These are phyloP conservation scores for Trichacis sp. DNA, from an alignment of 2,888 invertebrate species.

Conservation along the genomic window DNA sequence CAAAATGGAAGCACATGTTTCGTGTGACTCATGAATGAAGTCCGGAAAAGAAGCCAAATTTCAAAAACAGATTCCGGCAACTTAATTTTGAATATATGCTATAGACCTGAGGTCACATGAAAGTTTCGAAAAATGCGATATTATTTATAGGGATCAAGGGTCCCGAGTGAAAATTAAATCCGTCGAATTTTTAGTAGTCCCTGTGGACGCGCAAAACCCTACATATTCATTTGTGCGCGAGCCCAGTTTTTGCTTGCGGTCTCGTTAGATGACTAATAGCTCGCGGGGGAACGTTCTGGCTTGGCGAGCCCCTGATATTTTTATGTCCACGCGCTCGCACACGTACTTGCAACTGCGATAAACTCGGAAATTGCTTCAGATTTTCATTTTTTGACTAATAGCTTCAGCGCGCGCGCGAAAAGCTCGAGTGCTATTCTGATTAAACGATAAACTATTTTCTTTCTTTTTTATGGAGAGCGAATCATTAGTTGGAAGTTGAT, in stretches of 20 bases:
- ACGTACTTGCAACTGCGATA: not conserved
- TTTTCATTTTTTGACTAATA: too few relatives aligned
- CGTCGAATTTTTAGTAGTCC: constrained; percentile 18
- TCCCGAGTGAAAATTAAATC: constrained; percentile 22
- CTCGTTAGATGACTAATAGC: constrained; percentile 59
- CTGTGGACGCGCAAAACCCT: constrained; percentile 19
- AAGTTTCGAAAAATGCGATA: constrained; percentile 1
- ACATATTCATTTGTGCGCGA: constrained; percentile 51
- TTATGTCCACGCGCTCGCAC: not conserved
- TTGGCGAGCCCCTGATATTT: constrained; percentile 2
- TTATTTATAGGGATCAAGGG: not conserved
- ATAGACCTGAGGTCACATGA: too few relatives aligned
- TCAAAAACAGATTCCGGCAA: too few relatives aligned
- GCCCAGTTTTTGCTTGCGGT: constrained; percentile 52
- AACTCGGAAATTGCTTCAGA: not conserved
- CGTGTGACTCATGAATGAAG: too few relatives aligned
- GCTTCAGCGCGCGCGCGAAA: too few relatives aligned
- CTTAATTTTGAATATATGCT: too few relatives aligned
- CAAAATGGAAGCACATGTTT: too few relatives aligned
- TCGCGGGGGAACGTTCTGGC: constrained; percentile 35
- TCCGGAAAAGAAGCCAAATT: too few relatives aligned
- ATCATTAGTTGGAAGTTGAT: too few relatives aligned
- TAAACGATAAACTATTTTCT: too few relatives aligned
- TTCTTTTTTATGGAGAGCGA: too few relatives aligned
- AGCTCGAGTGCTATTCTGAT: too few relatives aligned